Base-by-base conservation (phyloP, 1,140 invertebrate genomes). In the Aphelinus certus region DNA sequence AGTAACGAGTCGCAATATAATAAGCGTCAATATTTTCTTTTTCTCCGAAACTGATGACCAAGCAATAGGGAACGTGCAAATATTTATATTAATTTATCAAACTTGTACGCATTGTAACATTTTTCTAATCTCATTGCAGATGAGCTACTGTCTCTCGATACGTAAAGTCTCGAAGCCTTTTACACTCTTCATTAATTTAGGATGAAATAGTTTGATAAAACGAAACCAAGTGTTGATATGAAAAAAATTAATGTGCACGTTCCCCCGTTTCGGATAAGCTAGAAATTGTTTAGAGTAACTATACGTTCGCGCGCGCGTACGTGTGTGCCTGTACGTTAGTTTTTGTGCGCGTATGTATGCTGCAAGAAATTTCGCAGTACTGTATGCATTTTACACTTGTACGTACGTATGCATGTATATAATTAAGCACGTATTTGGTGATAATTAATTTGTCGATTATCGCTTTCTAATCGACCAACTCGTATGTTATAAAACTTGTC, bases 351-450 rank as follows among this genome's bases (percentile, higher is more conserved):
- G 10, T 46, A 63, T 47, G 55, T 71, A n/a, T 43, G 2, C 56
- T 42, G 4, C 53, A 7, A 43, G 46, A 64, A 64, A 51, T 58
- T 58, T 49, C 43, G n/a, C 26, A 65, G 9, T 58, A 65, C 0
- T 43, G 55, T 57, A 43, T 48, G 57, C 1, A 67, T 67, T 73
- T 62, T 63, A 69, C 65, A 69, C 45, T 48, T 46, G 26, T 74
- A 74, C 55, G 53, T 65, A 57, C 53, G 26, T 75, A 69, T 69
- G 47, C 7, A 48, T 45, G 66, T 69, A 63, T 63, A 6, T 58
- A 48, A 26, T 1, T 63, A 7, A 7, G 47, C 5, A 58, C 26
- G 45, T 58, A 67, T 57, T 72, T 51, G 10, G 49, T 10, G 9
- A 64, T 51, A 55, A 42, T 46, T 9, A 26, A 43, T 63, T 63